These are phyloP conservation scores for Planiliza haematocheilus DNA, from an alignment of 2,113 vertebrate species.

Conservation along the genomic window DNA sequence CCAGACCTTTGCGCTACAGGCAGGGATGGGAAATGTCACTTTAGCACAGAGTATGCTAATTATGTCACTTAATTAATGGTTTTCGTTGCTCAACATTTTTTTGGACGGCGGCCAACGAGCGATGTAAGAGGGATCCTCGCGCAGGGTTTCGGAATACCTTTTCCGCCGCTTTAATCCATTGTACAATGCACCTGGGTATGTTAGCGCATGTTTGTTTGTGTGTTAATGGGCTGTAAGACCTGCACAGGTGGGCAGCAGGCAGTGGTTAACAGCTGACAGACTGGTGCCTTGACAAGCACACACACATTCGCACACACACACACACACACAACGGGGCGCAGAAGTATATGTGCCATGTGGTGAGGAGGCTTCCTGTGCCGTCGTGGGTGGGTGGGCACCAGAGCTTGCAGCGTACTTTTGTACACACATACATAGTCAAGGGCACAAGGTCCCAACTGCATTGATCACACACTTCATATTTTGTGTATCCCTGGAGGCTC, in stretches of 20 bases:
- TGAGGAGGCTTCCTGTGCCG: slow-evolving; percentile 3
- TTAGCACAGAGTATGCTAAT: slow-evolving; percentile 62
- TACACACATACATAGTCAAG: background rate
- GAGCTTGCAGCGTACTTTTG: background rate
- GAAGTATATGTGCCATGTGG: slow-evolving; percentile 14
- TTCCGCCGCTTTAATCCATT: slow-evolving; percentile 45
- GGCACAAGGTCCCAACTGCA: background rate
- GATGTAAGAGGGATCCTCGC: slow-evolving; percentile 39
- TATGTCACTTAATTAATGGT: slow-evolving; percentile 52
- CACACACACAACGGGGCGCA: background rate
- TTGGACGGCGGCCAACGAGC: slow-evolving; percentile 59
- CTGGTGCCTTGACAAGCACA: slow-evolving; percentile 3
- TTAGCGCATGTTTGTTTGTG: slow-evolving; percentile 6
- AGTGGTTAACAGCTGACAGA: slow-evolving; percentile 26
- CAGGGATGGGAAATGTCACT: slow-evolving; percentile 61
- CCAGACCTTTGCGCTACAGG: slow-evolving; percentile 59
- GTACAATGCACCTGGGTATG: slow-evolving; percentile 26
- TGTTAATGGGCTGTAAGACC: slow-evolving; percentile 20
- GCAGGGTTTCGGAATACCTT: slow-evolving; percentile 36
- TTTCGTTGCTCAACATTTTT: slow-evolving; percentile 23
- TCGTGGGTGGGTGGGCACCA: background rate
- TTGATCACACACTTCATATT: background rate
- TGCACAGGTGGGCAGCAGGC: slow-evolving; percentile 25
- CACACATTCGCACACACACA: background rate
- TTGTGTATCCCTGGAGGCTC: background rate